Evolutionary conservation across 2,888 invertebrate species (phyloP).

Genomic region (Lithophane ornitopus): DNA sequence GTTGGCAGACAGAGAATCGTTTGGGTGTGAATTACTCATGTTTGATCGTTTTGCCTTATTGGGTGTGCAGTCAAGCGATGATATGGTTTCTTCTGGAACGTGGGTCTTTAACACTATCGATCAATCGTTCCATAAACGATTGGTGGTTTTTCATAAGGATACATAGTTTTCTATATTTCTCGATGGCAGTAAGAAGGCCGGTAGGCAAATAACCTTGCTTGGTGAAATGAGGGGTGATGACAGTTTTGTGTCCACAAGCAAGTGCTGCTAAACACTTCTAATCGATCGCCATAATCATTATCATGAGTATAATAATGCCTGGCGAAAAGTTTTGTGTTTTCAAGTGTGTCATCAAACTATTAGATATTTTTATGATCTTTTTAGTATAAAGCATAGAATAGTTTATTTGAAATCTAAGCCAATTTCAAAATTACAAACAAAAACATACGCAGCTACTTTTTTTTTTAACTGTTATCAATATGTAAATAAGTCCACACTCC

Average conservation of each 20-base stretch:
- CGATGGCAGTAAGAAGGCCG: not conserved
- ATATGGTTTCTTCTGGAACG: conserved; percentile 8
- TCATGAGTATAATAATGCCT: not conserved
- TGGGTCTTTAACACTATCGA: conserved; percentile 10
- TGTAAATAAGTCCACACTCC: conserved; percentile 46
- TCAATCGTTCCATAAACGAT: not conserved
- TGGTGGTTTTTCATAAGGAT: not conserved
- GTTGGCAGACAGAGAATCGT: conserved; percentile 34
- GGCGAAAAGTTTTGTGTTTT: not conserved
- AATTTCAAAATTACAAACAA: not conserved
- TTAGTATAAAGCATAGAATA: not conserved
- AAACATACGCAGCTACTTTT: not conserved
- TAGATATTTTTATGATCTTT: not conserved
- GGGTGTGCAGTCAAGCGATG: conserved; percentile 21
- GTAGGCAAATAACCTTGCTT: not conserved
- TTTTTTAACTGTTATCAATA: conserved; percentile 34
- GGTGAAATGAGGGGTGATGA: not conserved
- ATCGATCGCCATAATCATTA: no score
- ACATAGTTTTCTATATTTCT: not conserved
- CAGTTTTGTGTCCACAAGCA: not conserved
- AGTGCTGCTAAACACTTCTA: not conserved
- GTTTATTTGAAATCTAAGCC: not conserved
- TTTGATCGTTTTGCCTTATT: conserved; percentile 42
- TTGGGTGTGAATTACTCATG: conserved; percentile 49
- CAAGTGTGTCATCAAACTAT: not conserved